Evolutionary conservation across 2,888 invertebrate species (phyloP).

Genomic region (Erebia epiphron): DNA sequence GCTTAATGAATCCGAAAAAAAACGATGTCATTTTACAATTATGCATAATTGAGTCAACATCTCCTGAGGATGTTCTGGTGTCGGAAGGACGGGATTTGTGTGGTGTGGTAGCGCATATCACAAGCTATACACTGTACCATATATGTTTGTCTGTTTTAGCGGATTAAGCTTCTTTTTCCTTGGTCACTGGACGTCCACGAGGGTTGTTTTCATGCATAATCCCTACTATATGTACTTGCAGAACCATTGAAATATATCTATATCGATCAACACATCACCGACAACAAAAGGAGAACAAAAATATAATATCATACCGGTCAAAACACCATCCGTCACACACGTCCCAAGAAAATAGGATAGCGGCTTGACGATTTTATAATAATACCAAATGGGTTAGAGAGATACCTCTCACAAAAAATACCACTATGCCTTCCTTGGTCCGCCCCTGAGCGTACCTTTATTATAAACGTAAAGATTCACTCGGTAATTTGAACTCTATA

Average conservation of each 20-base stretch:
- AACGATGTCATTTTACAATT: no score
- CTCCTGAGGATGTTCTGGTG: no score
- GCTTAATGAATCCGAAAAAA: no score
- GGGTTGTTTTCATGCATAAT: no score
- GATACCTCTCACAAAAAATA: constrained; percentile 52
- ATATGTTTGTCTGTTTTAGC: no score
- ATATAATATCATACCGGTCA: constrained; percentile 50
- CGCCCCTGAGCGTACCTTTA: constrained; percentile 71
- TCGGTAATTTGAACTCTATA: constrained; percentile 43
- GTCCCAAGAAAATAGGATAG: constrained; percentile 62
- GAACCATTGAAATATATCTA: background rate
- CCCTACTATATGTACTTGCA: background rate
- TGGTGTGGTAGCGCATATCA: no score
- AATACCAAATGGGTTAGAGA: constrained; percentile 62
- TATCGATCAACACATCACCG: constrained; percentile 34
- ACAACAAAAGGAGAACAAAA: constrained; percentile 38
- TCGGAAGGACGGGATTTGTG: no score
- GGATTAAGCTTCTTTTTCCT: no score
- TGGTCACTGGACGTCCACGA: no score
- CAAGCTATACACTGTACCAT: no score
- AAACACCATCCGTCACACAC: constrained; percentile 69
- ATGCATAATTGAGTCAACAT: no score
- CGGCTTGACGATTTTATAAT: constrained; percentile 80
- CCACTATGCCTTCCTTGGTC: constrained; percentile 63
- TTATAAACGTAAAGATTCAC: constrained; percentile 45